These are phyloP conservation scores for Sinodicranocentrus sp. DNA, from an alignment of 2,888 invertebrate species.

Conservation along the genomic window DNA sequence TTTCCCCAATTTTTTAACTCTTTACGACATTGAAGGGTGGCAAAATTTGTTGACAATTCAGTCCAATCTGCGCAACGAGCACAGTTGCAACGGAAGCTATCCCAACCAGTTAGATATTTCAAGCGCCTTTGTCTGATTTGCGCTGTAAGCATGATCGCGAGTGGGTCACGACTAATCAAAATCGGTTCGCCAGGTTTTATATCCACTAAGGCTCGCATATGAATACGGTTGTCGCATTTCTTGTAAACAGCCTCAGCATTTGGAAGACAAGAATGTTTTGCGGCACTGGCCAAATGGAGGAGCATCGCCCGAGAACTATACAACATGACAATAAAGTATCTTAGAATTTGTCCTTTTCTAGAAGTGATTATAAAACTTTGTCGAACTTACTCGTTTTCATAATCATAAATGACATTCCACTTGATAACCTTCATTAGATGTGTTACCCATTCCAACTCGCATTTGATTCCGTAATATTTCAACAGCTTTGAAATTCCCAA, in stretches of 20 bases:
- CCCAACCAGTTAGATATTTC: constrained; percentile 85
- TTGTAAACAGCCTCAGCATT: constrained; percentile 33
- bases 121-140: constrained; percentile 86
- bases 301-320: constrained; percentile 30
- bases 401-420: constrained; percentile 49
- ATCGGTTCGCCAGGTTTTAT: constrained; percentile 44
- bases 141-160: constrained; percentile 83
- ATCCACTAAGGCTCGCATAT: constrained; percentile 38
- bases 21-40: constrained; percentile 88
- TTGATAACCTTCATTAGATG: constrained; percentile 51
- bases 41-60: constrained; percentile 88
- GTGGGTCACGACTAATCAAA: constrained; percentile 4
- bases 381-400: constrained; percentile 26
- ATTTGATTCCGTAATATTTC: constrained; percentile 45
- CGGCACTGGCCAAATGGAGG: constrained; percentile 30
- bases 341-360: neutral
- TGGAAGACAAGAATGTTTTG: constrained; percentile 38
- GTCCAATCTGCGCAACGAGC: constrained; percentile 88
- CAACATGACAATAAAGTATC: neutral
- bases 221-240: neutral
- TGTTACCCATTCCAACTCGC: constrained; percentile 45
- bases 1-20: constrained; percentile 38
- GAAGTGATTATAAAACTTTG: neutral
- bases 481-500: constrained; percentile 33
- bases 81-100: constrained; percentile 89